Evolutionary conservation across 1,140 invertebrate genomes (phyloP), one percentile per base, ranked within the genome.

Genomic region (Wiebesia pumilae): DNA sequence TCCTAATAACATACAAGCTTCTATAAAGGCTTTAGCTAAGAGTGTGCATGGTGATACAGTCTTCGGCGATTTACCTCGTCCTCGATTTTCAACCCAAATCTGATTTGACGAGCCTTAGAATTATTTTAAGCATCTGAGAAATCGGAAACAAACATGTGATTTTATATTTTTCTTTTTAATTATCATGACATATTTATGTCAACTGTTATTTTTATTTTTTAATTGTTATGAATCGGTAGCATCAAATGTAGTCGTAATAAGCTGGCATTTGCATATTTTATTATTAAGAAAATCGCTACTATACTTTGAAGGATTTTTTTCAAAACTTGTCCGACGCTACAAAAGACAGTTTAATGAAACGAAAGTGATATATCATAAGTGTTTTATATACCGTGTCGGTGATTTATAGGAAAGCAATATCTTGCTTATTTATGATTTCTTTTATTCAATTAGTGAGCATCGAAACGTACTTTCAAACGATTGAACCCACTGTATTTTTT

Each of bases 31-130:
- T 35, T 92, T 98, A 88, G 97, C 97, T 65, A 96, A 96, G 89
- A 98, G 97, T 89, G 96, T 98, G 73, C 97, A 97, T 92, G 97
- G 97, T 88, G 97, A 97, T 93, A 94, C 95, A 54, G 96, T 97
- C 87, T 98, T 97, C 93, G 97, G 97, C 30, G 97, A 98, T 90
- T 93, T 98, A 90, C 97, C 97, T 69, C 95, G 97, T 86, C 96
- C 97, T 86, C 95, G 97, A 88, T 96, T 97, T 94, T 97, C 96
- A 91, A 97, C 96, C 84, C 96, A 97, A 94, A 96, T 97, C 93
- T 97, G 95, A 94, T 90, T 92, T 89, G 65, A 51, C n/a, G 84
- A 83, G 38, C n/a, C 40, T 30, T 69, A 83, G 38, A 33, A 80
- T 51, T 24, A 40, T 78, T 75, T 75, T n/a, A 47, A 81, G 51